Evolutionary conservation across 2,797 vertebrate genomes (phyloP), one percentile per base, ranked within the genome.

Genomic region (Melopsittacus undulatus): DNA sequence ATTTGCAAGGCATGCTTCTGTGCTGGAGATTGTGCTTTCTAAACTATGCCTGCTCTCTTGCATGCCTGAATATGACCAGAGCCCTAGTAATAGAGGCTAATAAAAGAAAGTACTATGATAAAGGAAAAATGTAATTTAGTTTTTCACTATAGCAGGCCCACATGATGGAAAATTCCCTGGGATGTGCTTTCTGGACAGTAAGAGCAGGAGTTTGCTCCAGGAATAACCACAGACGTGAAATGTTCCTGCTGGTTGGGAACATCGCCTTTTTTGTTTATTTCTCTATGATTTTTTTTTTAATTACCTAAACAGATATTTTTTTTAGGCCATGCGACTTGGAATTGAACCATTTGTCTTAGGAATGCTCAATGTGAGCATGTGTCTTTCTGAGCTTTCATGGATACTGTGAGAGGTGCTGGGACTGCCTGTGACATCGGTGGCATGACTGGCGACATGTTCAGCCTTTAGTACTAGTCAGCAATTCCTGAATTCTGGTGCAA

Each of bases 161-260:
- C 46, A 43, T 49, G 69, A 83, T 75, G 79, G 84, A 90, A 89
- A 73, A 70, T 89, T 87, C 91, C 84, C 95, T 95, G 90, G 46
- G 66, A 42, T 74, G 23, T 89, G 86, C 78, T 70, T 92, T 83
- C 30, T 87, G 83, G 83, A 95, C 75, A 52, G 1, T 45, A 62
- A 81, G 77, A 89, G 78, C 42, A 83, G 48, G 64, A 79, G 38
- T 87, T 89, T 80, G 57, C 68, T 96, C 94, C 93, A 95, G 85
- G 83, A 95, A 77, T 87, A 89, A 95, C 88, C 82, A 91, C 74
- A 51, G 73, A 38, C 15, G 56, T 76, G 93, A 90, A 94, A 91
- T 81, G 77, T 94, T 95, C 96, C 91, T 30, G 78, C 78, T 92
- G 34, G 40, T 94, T 93, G 52, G 42, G 72, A 94, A 95, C 87